phyloP scores from a whole-genome alignment of 1,140 invertebrate genomes.

The Pteromalus puparum region DNA sequence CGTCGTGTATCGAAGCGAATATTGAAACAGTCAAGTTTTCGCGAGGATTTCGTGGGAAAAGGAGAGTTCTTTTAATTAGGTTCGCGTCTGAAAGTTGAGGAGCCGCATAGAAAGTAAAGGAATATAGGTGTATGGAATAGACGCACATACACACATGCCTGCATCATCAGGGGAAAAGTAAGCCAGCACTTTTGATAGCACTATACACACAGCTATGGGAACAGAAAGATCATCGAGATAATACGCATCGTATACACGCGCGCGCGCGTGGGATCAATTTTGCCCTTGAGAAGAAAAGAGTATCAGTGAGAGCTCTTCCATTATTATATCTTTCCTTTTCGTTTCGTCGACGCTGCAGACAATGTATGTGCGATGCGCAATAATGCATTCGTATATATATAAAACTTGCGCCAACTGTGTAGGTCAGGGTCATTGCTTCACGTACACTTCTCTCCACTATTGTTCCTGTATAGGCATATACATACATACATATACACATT shows the following conservation, averaged over 20 bases:
- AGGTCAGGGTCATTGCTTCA: conserved; percentile 3
- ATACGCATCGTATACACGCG: not conserved
- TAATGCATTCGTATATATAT: not conserved
- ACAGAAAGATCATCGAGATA: conserved; percentile 24
- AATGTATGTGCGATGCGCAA: not conserved
- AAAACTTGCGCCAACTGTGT: not conserved
- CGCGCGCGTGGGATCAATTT: conserved; percentile 39
- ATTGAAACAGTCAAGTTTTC: not conserved
- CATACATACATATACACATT: not conserved
- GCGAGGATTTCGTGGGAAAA: conserved; percentile 43
- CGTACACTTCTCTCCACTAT: not conserved
- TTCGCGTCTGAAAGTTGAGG: conserved; percentile 55
- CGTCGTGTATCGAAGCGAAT: not conserved
- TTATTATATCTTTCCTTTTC: conserved; percentile 13
- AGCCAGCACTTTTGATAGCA: not conserved
- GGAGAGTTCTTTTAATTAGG: conserved; percentile 57
- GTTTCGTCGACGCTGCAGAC: not conserved
- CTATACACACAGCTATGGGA: conserved; percentile 24
- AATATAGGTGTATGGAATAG: not conserved
- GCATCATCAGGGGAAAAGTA: not conserved
- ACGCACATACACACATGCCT: too few relatives aligned
- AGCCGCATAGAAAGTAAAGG: conserved; percentile 9
- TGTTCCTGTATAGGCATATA: not conserved
- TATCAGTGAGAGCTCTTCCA: not conserved
- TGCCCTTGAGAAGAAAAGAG: not conserved